Percentiles rank a stretch among this genome's conserved stretches.
Evolutionary conservation across 2,888 invertebrate genomes (phyloP).

Genomic region (Chymomyza procnemis): DNA sequence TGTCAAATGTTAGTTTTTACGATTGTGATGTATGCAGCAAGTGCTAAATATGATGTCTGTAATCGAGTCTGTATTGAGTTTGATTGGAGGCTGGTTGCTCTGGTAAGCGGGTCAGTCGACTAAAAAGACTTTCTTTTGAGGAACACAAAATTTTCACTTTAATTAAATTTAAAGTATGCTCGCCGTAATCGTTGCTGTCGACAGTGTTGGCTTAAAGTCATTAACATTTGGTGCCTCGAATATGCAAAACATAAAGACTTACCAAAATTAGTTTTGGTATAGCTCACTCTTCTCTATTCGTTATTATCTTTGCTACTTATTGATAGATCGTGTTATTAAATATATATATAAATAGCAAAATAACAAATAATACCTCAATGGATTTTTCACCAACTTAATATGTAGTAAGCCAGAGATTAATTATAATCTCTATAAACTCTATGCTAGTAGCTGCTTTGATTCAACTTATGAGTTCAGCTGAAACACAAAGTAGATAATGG

Average conservation of each 20-base stretch:
- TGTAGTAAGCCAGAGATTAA: too few relatives aligned
- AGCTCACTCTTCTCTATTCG: neutral
- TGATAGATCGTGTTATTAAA: neutral
- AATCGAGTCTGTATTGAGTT: conserved; percentile 15
- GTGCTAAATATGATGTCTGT: neutral
- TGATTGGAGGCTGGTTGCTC: conserved; percentile 13
- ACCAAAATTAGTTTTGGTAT: neutral
- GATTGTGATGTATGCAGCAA: too few relatives aligned
- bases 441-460: too few relatives aligned
- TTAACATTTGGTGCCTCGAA: conserved; percentile 46
- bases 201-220: conserved; percentile 29
- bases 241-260: conserved; percentile 53
- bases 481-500: too few relatives aligned
- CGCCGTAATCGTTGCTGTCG: neutral
- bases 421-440: too few relatives aligned
- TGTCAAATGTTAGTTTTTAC: too few relatives aligned
- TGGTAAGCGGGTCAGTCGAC: conserved; percentile 63
- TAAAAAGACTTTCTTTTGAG: conserved; percentile 64
- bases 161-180: conserved; percentile 71
- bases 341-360: neutral
- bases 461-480: too few relatives aligned
- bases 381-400: too few relatives aligned
- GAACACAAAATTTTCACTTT: conserved; percentile 59
- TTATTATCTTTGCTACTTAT: neutral
- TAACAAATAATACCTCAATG: neutral